These are phyloP conservation scores for Neosilurus hyrtlii DNA, from an alignment of 2,797 vertebrate species.

Conservation along the genomic window DNA sequence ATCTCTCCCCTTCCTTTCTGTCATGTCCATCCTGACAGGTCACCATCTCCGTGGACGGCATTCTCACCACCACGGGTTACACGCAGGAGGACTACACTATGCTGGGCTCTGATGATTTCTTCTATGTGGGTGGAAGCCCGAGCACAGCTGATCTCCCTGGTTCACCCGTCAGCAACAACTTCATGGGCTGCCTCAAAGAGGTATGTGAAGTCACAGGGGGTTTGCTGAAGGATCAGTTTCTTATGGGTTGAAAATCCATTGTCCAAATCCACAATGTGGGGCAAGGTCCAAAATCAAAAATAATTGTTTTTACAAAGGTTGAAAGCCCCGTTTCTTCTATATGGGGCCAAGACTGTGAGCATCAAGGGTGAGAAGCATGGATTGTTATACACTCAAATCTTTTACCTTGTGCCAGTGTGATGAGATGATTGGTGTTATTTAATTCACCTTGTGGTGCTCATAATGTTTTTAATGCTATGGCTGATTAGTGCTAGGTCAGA, in stretches of 20 bases:
- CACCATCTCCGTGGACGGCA: constrained; percentile 97
- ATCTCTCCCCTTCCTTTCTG: constrained; percentile 44
- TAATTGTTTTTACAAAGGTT: no score
- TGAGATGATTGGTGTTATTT: no score
- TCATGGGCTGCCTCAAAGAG: constrained; percentile 99
- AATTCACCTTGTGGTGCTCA: no score
- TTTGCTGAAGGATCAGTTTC: background rate
- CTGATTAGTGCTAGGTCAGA: background rate
- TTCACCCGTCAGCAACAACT: constrained; percentile 98
- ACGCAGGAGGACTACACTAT: constrained; percentile 99
- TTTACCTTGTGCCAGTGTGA: no score
- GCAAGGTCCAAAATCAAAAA: background rate
- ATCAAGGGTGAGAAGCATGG: no score
- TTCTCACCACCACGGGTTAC: constrained; percentile 96
- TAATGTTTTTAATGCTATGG: no score
- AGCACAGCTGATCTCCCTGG: constrained; percentile 95
- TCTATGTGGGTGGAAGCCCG: constrained; percentile 95
- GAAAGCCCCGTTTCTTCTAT: no score
- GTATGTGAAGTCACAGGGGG: constrained; percentile 64
- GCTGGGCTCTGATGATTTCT: constrained; percentile 97
- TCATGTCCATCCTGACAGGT: constrained; percentile 74
- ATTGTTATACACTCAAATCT: no score
- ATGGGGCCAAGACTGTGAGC: no score
- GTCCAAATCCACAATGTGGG: background rate
- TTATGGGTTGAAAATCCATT: background rate